Evolutionary conservation across 2,797 vertebrate species (phyloP).

Genomic region (Peromyscus melanophrys): DNA sequence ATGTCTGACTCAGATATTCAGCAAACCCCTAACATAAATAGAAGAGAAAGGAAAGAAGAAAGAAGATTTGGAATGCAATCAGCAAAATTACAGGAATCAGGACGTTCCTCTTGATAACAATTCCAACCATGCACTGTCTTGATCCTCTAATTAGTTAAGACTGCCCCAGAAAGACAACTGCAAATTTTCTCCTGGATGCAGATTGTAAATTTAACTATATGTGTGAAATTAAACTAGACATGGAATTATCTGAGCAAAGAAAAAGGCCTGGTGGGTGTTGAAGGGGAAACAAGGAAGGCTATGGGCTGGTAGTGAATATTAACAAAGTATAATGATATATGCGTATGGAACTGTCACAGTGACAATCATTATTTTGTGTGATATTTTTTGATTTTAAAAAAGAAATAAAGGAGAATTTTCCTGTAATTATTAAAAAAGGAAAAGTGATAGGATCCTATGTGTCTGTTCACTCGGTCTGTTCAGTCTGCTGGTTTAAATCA

Average conservation of each 20-base stretch:
- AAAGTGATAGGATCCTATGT: neutral
- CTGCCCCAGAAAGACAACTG: neutral
- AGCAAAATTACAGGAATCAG: neutral
- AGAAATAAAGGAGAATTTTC: neutral
- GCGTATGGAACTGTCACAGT: neutral
- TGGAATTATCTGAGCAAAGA: neutral
- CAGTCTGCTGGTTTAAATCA: neutral
- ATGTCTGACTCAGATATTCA: neutral
- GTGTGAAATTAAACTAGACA: neutral
- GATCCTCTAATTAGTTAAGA: neutral
- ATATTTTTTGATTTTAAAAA: neutral
- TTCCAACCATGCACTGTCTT: neutral
- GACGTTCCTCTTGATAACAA: neutral
- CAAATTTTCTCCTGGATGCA: neutral
- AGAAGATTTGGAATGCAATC: neutral
- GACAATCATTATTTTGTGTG: neutral
- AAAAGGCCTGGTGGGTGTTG: neutral
- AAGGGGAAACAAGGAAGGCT: neutral
- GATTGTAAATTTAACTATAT: neutral
- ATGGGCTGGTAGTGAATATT: neutral
- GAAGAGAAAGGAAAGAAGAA: neutral
- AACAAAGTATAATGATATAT: neutral
- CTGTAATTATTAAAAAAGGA: constrained; percentile 5
- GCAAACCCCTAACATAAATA: neutral
- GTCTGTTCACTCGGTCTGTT: neutral